Evolutionary conservation across 2,888 invertebrate species (phyloP).

Genomic region (Diogma glabrata): DNA sequence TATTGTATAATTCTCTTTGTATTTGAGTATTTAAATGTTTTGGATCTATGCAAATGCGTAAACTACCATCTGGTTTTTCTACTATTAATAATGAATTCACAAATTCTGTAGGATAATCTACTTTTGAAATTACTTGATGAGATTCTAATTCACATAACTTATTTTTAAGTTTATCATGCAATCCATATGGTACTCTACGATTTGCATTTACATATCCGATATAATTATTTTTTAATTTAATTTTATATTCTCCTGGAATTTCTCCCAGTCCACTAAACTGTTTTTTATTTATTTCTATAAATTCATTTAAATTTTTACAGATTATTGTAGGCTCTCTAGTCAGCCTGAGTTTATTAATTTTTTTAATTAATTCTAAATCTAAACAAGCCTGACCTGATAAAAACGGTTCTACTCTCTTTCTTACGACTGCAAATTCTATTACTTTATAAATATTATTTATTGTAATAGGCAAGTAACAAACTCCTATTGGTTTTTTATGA

Average conservation of each 20-base stretch:
- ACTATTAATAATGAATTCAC: slow-evolving; percentile 21
- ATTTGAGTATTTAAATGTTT: slow-evolving; percentile 22
- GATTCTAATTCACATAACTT: slow-evolving; percentile 12
- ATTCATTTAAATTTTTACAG: neutral
- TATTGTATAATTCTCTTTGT: slow-evolving; percentile 21
- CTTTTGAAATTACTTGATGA: slow-evolving; percentile 13
- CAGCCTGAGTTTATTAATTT: no score
- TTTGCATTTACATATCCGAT: neutral
- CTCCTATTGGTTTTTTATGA: neutral
- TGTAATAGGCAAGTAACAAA: neutral
- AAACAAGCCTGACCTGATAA: neutral
- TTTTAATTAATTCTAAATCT: neutral
- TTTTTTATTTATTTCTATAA: neutral
- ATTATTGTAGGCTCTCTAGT: no score
- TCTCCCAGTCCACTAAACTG: neutral
- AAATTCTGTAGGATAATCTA: slow-evolving; percentile 21
- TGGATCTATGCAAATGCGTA: slow-evolving; percentile 20
- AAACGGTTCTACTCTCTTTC: neutral
- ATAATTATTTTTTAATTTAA: slow-evolving; percentile 1
- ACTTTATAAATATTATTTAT: neutral
- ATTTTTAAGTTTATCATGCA: neutral
- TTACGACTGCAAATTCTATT: neutral
- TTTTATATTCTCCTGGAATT: slow-evolving; percentile 1
- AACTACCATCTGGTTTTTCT: slow-evolving; percentile 19
- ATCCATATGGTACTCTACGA: neutral